Evolutionary conservation across 2,113 vertebrate genomes (phyloP).

Genomic region (Scartelaos histophorus): DNA sequence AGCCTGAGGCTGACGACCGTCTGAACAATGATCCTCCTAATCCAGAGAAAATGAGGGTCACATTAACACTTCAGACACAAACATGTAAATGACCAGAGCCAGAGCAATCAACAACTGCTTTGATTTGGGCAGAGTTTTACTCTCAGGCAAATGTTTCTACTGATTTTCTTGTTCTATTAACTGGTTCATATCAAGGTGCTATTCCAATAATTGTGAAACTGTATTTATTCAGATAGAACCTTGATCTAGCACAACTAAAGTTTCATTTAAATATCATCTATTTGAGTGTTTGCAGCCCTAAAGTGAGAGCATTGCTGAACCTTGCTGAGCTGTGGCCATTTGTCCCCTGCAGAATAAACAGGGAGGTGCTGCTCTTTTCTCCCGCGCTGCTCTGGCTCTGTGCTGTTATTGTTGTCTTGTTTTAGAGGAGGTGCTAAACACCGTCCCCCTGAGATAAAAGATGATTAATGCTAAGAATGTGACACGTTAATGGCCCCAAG

Average conservation of each 20-base stretch:
- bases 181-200: too few species aligned
- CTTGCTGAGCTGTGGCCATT: slow-evolving; percentile 64
- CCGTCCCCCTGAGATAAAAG: slow-evolving; percentile 73
- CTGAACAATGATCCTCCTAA: slow-evolving; percentile 58
- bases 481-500: slow-evolving; percentile 67
- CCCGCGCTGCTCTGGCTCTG: slow-evolving; percentile 59
- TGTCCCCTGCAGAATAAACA: slow-evolving; percentile 77
- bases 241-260: background rate
- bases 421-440: slow-evolving; percentile 70
- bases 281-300: slow-evolving; percentile 2
- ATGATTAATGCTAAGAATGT: slow-evolving; percentile 70
- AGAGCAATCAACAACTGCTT: background rate
- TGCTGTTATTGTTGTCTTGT: slow-evolving; percentile 72
- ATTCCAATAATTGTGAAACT: too few species aligned
- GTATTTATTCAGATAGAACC: background rate
- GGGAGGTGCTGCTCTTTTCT: slow-evolving; percentile 65
- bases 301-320: slow-evolving; percentile 1
- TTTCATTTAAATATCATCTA: background rate
- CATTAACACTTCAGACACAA: slow-evolving; percentile 67
- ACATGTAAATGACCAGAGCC: slow-evolving; percentile 27
- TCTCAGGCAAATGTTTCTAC: background rate
- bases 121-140: background rate
- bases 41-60: slow-evolving; percentile 62
- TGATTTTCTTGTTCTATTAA: background rate
- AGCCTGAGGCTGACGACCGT: slow-evolving; percentile 48